Conservation (phyloP, 2,113 vertebrate species). For the Ammodramus savannarum region DNA sequence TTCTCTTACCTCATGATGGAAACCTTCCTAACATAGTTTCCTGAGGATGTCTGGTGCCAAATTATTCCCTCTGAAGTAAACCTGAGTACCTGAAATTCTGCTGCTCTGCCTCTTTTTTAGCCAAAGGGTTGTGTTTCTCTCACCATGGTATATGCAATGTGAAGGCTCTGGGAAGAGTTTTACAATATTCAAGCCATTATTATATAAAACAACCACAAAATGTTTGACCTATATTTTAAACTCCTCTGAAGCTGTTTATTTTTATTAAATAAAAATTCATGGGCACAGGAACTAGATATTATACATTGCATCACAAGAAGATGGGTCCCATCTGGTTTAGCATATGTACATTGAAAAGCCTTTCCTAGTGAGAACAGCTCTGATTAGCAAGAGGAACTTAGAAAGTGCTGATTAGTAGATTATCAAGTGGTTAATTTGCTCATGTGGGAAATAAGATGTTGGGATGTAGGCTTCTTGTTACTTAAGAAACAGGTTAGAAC, state of each 20-base stretch:
- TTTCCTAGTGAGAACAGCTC: not conserved
- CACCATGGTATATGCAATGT: accelerated
- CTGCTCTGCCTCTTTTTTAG: not conserved
- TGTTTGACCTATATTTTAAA: not conserved
- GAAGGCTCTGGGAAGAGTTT: not conserved
- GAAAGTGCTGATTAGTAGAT: not conserved
- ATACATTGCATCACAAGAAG: not conserved
- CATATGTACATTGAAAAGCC: not conserved
- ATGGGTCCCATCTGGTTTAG: not conserved
- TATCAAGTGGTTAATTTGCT: not conserved
- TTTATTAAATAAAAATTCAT: not conserved
- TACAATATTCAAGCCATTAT: not conserved
- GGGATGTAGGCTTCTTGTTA: not conserved
- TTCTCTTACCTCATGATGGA: not conserved
- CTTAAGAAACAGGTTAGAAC: not conserved
- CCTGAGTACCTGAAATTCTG: not conserved
- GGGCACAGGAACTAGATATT: not conserved
- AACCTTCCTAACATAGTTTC: not conserved
- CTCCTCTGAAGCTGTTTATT: not conserved
- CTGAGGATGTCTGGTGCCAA: not conserved
- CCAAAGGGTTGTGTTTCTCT: not conserved
- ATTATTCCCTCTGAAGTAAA: not conserved
- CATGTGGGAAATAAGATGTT: not conserved
- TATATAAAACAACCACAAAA: not conserved
- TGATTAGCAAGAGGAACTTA: not conserved